Conservation (phyloP, 2,888 invertebrate species). For the Ceratothoa steindachneri region DNA sequence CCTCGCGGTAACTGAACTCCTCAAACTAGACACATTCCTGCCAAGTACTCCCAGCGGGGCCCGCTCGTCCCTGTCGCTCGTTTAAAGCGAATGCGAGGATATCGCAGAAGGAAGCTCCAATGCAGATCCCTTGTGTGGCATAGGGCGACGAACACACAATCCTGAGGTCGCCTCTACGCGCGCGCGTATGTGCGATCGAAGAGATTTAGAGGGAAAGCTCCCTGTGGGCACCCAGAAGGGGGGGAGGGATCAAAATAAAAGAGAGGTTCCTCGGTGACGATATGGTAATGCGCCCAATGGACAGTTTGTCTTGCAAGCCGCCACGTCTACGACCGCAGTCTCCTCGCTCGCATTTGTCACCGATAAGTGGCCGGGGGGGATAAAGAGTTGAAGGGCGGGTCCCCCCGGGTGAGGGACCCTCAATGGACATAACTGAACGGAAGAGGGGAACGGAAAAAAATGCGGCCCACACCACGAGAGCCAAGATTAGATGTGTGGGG, state of each 20-base stretch:
- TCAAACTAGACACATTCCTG: too few species aligned
- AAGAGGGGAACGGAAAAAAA: too few species aligned
- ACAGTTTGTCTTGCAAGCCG: slow-evolving; percentile 9
- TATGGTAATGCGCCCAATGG: slow-evolving; percentile 8
- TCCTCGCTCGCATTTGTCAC: slow-evolving; percentile 4
- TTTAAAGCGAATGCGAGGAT: too few species aligned
- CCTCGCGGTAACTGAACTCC: too few species aligned
- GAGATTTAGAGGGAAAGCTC: not conserved
- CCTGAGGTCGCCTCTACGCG: not conserved
- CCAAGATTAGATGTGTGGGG: not conserved
- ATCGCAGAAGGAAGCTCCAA: too few species aligned
- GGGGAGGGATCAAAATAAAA: not conserved
- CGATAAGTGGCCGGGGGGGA: slow-evolving; percentile 2
- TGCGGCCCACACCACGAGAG: too few species aligned
- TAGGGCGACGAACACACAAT: not conserved
- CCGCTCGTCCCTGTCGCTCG: too few species aligned
- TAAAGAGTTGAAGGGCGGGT: too few species aligned
- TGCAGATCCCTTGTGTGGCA: too few species aligned
- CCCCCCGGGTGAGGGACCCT: too few species aligned
- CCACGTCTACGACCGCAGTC: slow-evolving; percentile 2
- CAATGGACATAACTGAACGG: too few species aligned
- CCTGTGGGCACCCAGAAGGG: not conserved
- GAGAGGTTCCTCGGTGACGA: not conserved
- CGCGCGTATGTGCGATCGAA: not conserved
- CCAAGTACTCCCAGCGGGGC: too few species aligned